Conservation (phyloP, 2,113 vertebrate species). For the Grammomys surdaster region DNA sequence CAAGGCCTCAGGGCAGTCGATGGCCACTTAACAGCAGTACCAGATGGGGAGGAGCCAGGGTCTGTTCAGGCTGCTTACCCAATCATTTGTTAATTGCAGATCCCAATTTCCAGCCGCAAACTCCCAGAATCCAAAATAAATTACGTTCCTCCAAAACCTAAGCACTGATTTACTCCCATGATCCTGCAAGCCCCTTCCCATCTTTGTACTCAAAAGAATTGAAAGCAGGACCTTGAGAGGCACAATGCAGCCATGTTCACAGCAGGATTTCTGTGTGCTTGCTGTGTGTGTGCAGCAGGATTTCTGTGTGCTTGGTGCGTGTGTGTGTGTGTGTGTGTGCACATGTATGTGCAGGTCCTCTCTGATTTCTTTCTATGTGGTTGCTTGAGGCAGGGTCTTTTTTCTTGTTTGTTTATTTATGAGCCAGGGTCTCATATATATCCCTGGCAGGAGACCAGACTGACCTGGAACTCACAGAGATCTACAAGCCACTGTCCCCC, state of each 20-base stretch:
- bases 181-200: not conserved
- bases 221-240: not conserved
- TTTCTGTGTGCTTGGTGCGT: not conserved
- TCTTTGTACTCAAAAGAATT: not conserved
- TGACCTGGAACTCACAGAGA: not conserved
- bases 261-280: not conserved
- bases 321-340: not conserved
- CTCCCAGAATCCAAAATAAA: constrained; percentile 52
- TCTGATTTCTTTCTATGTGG: not conserved
- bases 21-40: not conserved
- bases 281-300: not conserved
- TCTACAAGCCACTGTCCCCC: not conserved
- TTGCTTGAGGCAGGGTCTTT: not conserved
- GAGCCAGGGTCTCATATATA: not conserved
- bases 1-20: not conserved
- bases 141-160: constrained; percentile 16
- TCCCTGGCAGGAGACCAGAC: not conserved
- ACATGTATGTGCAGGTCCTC: not conserved
- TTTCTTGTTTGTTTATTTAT: not conserved
- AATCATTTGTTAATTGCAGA: constrained; percentile 31
- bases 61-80: not conserved
- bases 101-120: not conserved
- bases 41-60: not conserved
- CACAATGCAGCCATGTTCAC: not conserved
- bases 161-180: not conserved